Conservation (phyloP, 2,113 vertebrate species). For the Emydura subglobosa region DNA sequence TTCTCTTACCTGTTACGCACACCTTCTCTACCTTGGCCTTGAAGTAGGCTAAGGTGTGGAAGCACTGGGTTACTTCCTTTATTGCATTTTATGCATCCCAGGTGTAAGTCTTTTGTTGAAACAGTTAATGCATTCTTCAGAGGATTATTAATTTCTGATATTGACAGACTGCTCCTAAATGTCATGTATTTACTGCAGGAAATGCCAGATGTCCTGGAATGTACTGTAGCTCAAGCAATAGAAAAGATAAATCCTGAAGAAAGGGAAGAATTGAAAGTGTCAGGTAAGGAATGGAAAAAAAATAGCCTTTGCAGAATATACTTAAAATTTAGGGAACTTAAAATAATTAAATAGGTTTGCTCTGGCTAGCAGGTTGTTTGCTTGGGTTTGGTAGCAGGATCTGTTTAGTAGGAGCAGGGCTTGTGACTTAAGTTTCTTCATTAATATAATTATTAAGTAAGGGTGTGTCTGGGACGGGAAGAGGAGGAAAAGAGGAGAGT, state of each 20-base stretch:
- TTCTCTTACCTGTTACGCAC: neutral
- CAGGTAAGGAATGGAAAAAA: constrained; percentile 81
- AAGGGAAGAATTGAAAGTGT: constrained; percentile 96
- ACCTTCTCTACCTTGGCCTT: neutral
- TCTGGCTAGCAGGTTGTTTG: neutral
- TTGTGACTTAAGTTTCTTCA: neutral
- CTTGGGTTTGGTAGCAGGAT: neutral
- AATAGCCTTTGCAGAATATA: neutral
- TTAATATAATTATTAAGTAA: neutral
- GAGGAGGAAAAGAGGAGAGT: neutral
- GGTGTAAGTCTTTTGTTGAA: neutral
- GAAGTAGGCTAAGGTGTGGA: neutral
- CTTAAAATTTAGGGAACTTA: neutral
- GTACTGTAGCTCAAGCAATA: constrained; percentile 85
- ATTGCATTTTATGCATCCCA: neutral
- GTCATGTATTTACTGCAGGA: constrained; percentile 81
- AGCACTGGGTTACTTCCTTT: neutral
- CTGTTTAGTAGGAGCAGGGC: neutral
- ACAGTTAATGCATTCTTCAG: neutral
- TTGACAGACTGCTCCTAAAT: constrained; percentile 22
- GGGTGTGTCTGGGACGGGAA: neutral
- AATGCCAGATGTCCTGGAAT: constrained; percentile 87
- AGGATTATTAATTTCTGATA: neutral
- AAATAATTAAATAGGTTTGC: neutral
- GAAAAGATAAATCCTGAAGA: constrained; percentile 96